Percentiles rank a stretch among this genome's conserved stretches.
Conservation (phyloP, 1,140 invertebrate genomes). For the Calephelis nemesis region DNA sequence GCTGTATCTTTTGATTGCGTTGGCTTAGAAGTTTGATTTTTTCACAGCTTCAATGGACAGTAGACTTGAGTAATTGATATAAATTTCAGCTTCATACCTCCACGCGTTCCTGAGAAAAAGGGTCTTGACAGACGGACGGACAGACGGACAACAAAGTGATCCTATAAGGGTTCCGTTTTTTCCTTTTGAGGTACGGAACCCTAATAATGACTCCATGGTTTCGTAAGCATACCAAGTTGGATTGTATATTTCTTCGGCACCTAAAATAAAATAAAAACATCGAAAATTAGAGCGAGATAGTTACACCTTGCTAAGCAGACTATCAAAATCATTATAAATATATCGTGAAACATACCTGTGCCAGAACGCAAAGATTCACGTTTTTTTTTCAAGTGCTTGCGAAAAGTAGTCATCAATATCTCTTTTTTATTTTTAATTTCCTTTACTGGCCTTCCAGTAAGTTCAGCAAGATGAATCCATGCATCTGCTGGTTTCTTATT, state of each 20-base stretch:
- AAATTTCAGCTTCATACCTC: too few relatives aligned
- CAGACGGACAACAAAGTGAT: too few relatives aligned
- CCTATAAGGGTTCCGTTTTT: too few relatives aligned
- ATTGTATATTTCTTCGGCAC: slow-evolving; percentile 32
- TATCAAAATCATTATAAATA: slow-evolving; percentile 8
- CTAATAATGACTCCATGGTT: slow-evolving; percentile 34
- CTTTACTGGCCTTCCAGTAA: slow-evolving; percentile 22
- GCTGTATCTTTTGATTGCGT: too few relatives aligned
- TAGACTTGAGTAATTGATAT: too few relatives aligned
- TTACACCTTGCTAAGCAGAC: slow-evolving; percentile 5
- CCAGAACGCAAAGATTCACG: slow-evolving; percentile 29
- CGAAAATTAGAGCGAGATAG: background rate
- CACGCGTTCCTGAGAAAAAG: too few relatives aligned
- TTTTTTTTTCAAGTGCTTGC: slow-evolving; percentile 27
- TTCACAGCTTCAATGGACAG: too few relatives aligned
- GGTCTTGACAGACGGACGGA: too few relatives aligned
- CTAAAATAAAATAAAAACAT: slow-evolving; percentile 21
- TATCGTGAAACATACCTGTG: slow-evolving; percentile 22
- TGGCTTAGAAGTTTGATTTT: too few relatives aligned
- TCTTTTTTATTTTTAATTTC: slow-evolving; percentile 36
- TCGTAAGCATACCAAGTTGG: slow-evolving; percentile 34
- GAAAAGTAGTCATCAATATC: slow-evolving; percentile 28
- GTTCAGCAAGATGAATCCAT: slow-evolving; percentile 25
- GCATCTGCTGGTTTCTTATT: slow-evolving; percentile 31
- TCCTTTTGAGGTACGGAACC: too few relatives aligned